phyloP scores from a whole-genome alignment of 2,888 invertebrate species.

The Cantharis flavilabris region DNA sequence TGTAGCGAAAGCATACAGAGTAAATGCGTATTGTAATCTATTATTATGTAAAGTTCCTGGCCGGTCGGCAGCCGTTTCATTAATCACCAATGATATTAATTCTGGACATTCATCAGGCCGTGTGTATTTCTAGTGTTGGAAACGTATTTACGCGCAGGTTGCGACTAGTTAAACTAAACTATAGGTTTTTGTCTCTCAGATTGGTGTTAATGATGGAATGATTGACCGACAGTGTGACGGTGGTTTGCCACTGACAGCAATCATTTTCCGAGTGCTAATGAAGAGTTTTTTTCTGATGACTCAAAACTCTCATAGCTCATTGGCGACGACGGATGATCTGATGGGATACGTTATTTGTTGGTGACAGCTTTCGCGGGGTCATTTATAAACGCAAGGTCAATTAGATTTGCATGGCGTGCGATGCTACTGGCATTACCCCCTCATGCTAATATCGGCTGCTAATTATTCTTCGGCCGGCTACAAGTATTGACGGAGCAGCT shows the following conservation, averaged over 20 bases:
- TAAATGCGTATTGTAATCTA: constrained; percentile 39
- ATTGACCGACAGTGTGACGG: constrained; percentile 50
- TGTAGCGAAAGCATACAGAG: constrained; percentile 30
- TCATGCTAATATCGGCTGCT: constrained; percentile 50
- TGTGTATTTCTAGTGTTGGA: constrained; percentile 39
- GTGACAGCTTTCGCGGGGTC: constrained; percentile 54
- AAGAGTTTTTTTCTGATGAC: constrained; percentile 54
- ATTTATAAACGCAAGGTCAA: constrained; percentile 56
- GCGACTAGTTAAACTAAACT: constrained; percentile 39
- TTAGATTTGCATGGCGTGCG: constrained; percentile 51
- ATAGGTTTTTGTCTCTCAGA: constrained; percentile 27
- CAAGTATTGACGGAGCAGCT: constrained; percentile 53
- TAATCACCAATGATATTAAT: constrained; percentile 52
- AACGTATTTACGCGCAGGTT: constrained; percentile 27
- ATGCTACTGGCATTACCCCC: constrained; percentile 31
- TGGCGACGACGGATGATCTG: constrained; percentile 51
- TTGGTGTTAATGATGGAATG: constrained; percentile 50
- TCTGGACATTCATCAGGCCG: constrained; percentile 51
- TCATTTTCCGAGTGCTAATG: constrained; percentile 57
- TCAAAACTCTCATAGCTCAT: constrained; percentile 53
- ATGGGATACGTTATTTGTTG: constrained; percentile 54
- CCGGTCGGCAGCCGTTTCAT: constrained; percentile 46
- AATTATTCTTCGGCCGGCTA: constrained; percentile 51
- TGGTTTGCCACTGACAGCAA: constrained; percentile 53
- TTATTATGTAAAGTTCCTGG: constrained; percentile 44